Evolutionary conservation across 2,888 invertebrate genomes (phyloP).

Genomic region (Synergus laeviventris): DNA sequence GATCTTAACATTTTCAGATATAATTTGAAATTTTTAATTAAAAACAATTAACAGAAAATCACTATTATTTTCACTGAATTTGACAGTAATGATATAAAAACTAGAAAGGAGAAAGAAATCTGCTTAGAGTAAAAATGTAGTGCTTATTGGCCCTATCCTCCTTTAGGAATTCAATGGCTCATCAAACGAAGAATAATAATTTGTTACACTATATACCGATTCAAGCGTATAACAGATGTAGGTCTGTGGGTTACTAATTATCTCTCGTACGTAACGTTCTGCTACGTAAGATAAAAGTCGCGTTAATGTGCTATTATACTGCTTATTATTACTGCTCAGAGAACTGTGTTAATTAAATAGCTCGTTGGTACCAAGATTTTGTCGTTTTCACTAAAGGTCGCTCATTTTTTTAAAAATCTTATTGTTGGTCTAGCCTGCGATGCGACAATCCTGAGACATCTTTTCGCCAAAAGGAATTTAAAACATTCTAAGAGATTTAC

Average conservation of each 20-base stretch:
- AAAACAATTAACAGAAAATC: too few species aligned
- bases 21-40: too few species aligned
- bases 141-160: too few species aligned
- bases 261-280: slow-evolving; percentile 25
- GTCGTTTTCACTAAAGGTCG: slow-evolving; percentile 8
- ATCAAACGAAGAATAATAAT: neutral
- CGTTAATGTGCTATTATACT: neutral
- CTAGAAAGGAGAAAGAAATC: too few species aligned
- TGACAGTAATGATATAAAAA: too few species aligned
- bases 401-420: neutral
- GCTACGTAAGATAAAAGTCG: slow-evolving; percentile 26
- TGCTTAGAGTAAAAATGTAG: too few species aligned
- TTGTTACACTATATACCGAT: neutral
- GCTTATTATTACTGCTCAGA: neutral
- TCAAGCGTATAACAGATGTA: slow-evolving; percentile 10
- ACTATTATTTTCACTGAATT: too few species aligned
- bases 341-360: slow-evolving; percentile 33
- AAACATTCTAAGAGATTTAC: too few species aligned
- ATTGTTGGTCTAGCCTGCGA: neutral
- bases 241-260: slow-evolving; percentile 33
- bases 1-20: too few species aligned
- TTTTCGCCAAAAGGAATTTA: too few species aligned
- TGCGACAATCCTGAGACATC: too few species aligned
- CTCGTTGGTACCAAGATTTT: slow-evolving; percentile 24
- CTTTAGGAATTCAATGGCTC: neutral